phyloP scores from a whole-genome alignment of 2,888 invertebrate species.

The Melanostoma scalare region DNA sequence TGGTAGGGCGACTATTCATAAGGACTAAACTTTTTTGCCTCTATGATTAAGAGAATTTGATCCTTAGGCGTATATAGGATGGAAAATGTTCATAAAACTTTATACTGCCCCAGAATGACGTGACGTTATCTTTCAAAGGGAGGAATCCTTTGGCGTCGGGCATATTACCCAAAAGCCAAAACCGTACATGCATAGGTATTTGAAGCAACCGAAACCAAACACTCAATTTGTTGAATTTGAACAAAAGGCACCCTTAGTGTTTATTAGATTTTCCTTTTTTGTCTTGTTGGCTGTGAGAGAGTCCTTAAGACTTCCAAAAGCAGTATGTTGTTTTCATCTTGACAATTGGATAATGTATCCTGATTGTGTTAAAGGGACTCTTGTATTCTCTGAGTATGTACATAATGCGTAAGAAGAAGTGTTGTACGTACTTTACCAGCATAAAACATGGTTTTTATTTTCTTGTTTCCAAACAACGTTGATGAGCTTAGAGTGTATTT shows the following conservation, averaged over 20 bases:
- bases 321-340: background rate
- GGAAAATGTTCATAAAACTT: conserved; percentile 13
- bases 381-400: background rate
- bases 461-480: too few relatives aligned
- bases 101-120: background rate
- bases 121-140: conserved; percentile 29
- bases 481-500: too few relatives aligned
- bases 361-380: background rate
- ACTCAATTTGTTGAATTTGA: conserved; percentile 59
- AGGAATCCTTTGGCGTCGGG: conserved; percentile 11
- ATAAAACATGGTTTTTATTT: too few relatives aligned
- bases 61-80: conserved; percentile 1
- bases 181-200: conserved; percentile 1
- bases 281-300: conserved; percentile 1
- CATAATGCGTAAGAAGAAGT: background rate
- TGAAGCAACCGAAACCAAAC: conserved; percentile 40
- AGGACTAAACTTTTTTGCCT: conserved; percentile 16
- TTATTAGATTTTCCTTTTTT: background rate
- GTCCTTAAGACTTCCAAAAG: background rate
- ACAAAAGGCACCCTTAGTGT: conserved; percentile 8
- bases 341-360: conserved; percentile 10
- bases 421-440: too few relatives aligned
- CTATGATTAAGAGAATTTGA: conserved; percentile 38
- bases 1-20: background rate
- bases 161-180: conserved; percentile 4